Conservation (phyloP, 2,888 invertebrate genomes). For the Alloplasta piceator region DNA sequence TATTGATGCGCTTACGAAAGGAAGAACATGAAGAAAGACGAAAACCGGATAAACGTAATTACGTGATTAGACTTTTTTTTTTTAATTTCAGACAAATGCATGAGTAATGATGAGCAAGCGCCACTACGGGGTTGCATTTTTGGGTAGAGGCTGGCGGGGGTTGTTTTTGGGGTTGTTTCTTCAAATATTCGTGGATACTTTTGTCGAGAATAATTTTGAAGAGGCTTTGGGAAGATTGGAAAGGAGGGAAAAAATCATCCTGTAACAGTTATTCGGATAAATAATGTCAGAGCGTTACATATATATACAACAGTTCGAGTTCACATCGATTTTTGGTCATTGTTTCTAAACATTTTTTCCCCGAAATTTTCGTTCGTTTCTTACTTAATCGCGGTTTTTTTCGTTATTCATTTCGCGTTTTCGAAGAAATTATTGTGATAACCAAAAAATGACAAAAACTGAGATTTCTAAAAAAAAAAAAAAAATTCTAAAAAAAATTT, state of each 20-base stretch:
- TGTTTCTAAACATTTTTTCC: constrained; percentile 16
- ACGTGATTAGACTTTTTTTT: constrained; percentile 38
- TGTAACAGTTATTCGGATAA: constrained; percentile 17
- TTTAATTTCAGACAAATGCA: constrained; percentile 26
- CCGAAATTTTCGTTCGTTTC: not conserved
- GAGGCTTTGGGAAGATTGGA: constrained; percentile 15
- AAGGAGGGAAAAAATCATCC: constrained; percentile 37
- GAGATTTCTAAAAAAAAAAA: constrained; percentile 10
- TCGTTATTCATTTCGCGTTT: not conserved
- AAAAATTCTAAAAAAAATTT: no score
- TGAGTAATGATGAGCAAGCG: constrained; percentile 55
- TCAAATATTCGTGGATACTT: not conserved
- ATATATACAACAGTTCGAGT: constrained; percentile 30
- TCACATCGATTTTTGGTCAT: constrained; percentile 48
- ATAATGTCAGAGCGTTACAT: constrained; percentile 32
- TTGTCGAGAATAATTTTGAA: not conserved
- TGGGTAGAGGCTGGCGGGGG: not conserved
- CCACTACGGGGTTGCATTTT: constrained; percentile 51
- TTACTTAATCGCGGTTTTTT: constrained; percentile 4
- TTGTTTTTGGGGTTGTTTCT: not conserved
- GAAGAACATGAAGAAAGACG: constrained; percentile 54
- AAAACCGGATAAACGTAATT: constrained; percentile 47
- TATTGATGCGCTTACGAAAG: constrained; percentile 41
- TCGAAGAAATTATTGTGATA: not conserved
- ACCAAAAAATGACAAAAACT: constrained; percentile 9